Base-by-base conservation (phyloP, 2,797 vertebrate genomes). In the Micromesistius poutassou region DNA sequence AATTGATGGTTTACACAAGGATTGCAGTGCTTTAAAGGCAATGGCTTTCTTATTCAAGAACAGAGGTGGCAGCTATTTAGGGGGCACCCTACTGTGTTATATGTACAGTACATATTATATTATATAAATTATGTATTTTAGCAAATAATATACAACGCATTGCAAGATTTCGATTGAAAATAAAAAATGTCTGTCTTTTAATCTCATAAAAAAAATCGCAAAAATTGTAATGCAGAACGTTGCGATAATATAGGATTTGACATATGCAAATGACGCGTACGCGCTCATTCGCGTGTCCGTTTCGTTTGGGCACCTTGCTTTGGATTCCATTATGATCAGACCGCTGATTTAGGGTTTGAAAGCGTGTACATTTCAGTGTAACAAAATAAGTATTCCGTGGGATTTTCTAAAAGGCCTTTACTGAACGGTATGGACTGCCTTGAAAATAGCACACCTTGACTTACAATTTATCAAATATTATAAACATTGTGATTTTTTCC, bases 221-320 rank as follows among this genome's bases (percentile, higher is more conserved):
- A 71, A 76, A n/a, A 75, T 83, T 75, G 5, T 68, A 85, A 19
- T 35, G 79, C 77, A 80, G 80, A 79, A 83, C 72, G 76, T 76
- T 83, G 71, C 31, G 74, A 46, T 74, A 72, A 82, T 71, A 81
- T 79, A 81, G 33, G 38, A 81, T 90, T 85, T 89, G 87, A 89
- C 90, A 91, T 86, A 89, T 93, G 92, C 89, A 90, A 90, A 92
- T 89, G 81, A 86, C 80, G 76, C 46, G n/a, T 77, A 77, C 78
- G 30, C 76, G 70, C 81, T 87, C 74, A 87, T 93, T 88, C 87
- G 87, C 89, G 89, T 90, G 86, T 85, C 80, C 80, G 83, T 87
- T 91, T 88, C 76, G 73, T 85, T 83, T 81, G 76, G 83, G 77
- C 76, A 76, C 22, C 68, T 22, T 22, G 40, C 77, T 85, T 84